A percentile compares a stretch with the other conserved stretches of the same genome.
These are phyloP conservation scores for Stenoptilia bipunctidactyla DNA, from an alignment of 2,888 invertebrate genomes.

Conservation along the genomic window DNA sequence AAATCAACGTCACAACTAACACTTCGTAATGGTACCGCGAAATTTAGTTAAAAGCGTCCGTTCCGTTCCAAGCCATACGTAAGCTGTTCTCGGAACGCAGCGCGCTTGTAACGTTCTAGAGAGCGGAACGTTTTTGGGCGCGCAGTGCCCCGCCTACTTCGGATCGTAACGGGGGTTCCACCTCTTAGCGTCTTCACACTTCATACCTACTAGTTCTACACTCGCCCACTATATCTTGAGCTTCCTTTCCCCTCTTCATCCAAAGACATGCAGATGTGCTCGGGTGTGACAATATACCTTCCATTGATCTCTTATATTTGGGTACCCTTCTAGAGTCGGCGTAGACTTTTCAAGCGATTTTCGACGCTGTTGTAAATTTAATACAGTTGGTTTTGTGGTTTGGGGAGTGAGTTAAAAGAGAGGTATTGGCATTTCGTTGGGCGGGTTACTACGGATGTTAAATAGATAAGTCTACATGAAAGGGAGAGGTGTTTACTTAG, in stretches of 20 bases:
- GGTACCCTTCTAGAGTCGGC: not conserved
- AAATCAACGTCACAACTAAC: conserved; percentile 4
- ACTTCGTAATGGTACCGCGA: conserved; percentile 18
- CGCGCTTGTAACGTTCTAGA: conserved; percentile 43
- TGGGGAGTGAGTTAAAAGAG: not conserved
- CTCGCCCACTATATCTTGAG: conserved; percentile 29
- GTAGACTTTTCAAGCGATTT: not conserved
- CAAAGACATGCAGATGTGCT: conserved; percentile 1
- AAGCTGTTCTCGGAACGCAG: conserved; percentile 50
- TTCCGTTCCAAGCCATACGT: conserved; percentile 37
- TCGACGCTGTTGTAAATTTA: not conserved
- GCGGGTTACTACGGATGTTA: not conserved
- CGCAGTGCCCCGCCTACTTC: conserved; percentile 48
- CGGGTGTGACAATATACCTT: not conserved
- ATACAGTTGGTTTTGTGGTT: not conserved
- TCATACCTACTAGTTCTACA: conserved; percentile 49
- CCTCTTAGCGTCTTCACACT: conserved; percentile 67
- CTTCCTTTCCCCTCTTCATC: not conserved
- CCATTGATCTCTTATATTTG: not conserved
- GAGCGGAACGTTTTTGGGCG: conserved; percentile 29
- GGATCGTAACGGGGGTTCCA: conserved; percentile 48
- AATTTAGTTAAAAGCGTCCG: conserved; percentile 25
- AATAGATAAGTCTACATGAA: conserved; percentile 1
- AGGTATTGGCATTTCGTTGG: not conserved
- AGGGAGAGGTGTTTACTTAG: not conserved